Conservation (phyloP, 2,797 vertebrate genomes). For the Hydrocynus forskahlii region DNA sequence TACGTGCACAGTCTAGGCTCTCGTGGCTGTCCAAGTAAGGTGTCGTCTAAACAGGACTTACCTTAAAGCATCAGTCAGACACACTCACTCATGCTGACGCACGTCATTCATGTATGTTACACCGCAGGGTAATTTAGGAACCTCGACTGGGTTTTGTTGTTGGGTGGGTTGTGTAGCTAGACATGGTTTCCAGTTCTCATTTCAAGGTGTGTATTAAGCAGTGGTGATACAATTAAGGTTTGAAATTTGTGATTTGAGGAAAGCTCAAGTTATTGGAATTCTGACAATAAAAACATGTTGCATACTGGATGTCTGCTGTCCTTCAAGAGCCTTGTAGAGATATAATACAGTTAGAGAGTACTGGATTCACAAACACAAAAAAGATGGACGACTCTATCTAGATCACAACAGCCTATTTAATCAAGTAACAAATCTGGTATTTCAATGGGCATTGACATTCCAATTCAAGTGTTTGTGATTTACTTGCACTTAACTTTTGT, state of each 20-base stretch:
- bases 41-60: slow-evolving; percentile 16
- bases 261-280: neutral
- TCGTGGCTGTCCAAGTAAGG: slow-evolving; percentile 2
- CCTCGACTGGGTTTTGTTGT: slow-evolving; percentile 7
- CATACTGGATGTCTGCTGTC: neutral
- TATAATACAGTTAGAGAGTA: too few relatives aligned
- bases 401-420: too few relatives aligned
- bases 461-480: too few relatives aligned
- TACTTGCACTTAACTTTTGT: too few relatives aligned
- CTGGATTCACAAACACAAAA: too few relatives aligned
- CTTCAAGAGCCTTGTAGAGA: too few relatives aligned
- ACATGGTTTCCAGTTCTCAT: neutral
- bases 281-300: neutral
- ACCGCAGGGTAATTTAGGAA: neutral
- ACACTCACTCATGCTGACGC: slow-evolving; percentile 2
- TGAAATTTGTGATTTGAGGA: neutral
- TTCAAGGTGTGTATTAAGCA: neutral
- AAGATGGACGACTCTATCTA: too few relatives aligned
- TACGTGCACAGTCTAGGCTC: slow-evolving; percentile 8
- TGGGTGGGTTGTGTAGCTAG: neutral
- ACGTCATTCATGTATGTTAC: slow-evolving; percentile 12
- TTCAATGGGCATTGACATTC: too few relatives aligned
- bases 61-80: slow-evolving; percentile 17
- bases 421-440: too few relatives aligned
- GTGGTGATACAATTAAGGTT: neutral